These are phyloP conservation scores for Ctenicera cuprea DNA, from an alignment of 2,888 invertebrate genomes.

Conservation along the genomic window DNA sequence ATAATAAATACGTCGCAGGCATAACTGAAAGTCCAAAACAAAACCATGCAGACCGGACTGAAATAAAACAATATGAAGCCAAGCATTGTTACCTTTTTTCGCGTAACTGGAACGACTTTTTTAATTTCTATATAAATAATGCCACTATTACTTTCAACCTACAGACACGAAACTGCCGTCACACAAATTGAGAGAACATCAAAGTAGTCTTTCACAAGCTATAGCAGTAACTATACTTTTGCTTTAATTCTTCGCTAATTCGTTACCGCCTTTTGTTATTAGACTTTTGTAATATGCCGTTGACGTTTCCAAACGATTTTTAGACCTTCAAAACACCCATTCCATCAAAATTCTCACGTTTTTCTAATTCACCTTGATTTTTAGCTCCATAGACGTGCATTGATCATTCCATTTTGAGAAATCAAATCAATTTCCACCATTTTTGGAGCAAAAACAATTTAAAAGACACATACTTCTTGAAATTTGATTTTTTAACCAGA, in stretches of 20 bases:
- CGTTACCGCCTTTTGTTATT: slow-evolving; percentile 17
- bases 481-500: no score
- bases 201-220: slow-evolving; percentile 23
- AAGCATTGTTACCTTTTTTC: slow-evolving; percentile 36
- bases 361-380: not conserved
- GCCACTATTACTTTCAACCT: slow-evolving; percentile 53
- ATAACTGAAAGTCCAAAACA: not conserved
- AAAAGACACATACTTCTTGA: no score
- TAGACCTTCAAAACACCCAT: not conserved
- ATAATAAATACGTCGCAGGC: slow-evolving; percentile 7
- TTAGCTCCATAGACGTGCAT: not conserved
- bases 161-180: slow-evolving; percentile 50
- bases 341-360: slow-evolving; percentile 2
- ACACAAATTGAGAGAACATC: slow-evolving; percentile 50
- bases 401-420: no score
- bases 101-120: slow-evolving; percentile 39
- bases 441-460: no score
- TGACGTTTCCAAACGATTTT: slow-evolving; percentile 11
- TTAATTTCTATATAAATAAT: slow-evolving; percentile 49
- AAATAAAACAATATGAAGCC: slow-evolving; percentile 17
- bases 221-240: slow-evolving; percentile 13
- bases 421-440: no score
- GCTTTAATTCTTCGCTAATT: slow-evolving; percentile 18
- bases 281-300: not conserved
- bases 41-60: not conserved